Percentiles rank a stretch among this genome's conserved stretches.
Evolutionary conservation across 2,797 vertebrate genomes (phyloP).

Genomic region (Apodemus agrarius): DNA sequence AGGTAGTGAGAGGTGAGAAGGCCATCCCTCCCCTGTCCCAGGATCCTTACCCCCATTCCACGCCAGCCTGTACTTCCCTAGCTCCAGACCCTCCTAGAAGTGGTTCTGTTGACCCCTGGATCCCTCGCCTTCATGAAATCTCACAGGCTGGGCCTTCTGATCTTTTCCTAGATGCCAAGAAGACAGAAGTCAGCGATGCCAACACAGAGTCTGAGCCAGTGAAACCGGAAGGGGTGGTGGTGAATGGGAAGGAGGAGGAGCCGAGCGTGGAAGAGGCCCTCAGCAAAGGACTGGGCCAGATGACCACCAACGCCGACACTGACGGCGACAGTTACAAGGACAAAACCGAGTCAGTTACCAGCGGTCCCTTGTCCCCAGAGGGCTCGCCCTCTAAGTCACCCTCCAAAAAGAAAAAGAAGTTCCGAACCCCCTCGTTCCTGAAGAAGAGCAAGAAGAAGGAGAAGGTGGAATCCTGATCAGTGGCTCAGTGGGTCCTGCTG

Average conservation of each 20-base stretch:
- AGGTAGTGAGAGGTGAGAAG: background rate
- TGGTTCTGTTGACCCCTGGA: background rate
- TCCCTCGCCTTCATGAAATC: background rate
- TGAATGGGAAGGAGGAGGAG: slow-evolving; percentile 93
- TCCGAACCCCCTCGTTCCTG: slow-evolving; percentile 98
- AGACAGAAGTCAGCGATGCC: slow-evolving; percentile 54
- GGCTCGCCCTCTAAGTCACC: slow-evolving; percentile 98
- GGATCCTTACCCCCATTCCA: background rate
- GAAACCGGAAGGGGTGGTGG: slow-evolving; percentile 83
- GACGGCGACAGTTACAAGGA: slow-evolving; percentile 86
- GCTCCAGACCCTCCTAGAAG: slow-evolving; percentile 9
- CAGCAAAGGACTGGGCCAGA: slow-evolving; percentile 91
- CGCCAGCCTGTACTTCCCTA: background rate
- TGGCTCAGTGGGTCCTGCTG: background rate
- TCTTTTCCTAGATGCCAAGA: slow-evolving; percentile 76
- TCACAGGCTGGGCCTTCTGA: slow-evolving; percentile 18
- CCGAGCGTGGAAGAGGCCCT: slow-evolving; percentile 90
- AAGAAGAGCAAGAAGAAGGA: slow-evolving; percentile 99
- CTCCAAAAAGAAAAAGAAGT: slow-evolving; percentile 99
- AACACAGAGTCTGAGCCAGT: slow-evolving; percentile 49
- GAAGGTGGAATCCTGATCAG: slow-evolving; percentile 93
- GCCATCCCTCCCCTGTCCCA: background rate
- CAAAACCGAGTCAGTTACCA: slow-evolving; percentile 87
- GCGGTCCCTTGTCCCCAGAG: slow-evolving; percentile 90
- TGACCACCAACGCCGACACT: slow-evolving; percentile 88